Evolutionary conservation across 2,888 invertebrate genomes (phyloP).

Genomic region (Didymodactylos carnosus): DNA sequence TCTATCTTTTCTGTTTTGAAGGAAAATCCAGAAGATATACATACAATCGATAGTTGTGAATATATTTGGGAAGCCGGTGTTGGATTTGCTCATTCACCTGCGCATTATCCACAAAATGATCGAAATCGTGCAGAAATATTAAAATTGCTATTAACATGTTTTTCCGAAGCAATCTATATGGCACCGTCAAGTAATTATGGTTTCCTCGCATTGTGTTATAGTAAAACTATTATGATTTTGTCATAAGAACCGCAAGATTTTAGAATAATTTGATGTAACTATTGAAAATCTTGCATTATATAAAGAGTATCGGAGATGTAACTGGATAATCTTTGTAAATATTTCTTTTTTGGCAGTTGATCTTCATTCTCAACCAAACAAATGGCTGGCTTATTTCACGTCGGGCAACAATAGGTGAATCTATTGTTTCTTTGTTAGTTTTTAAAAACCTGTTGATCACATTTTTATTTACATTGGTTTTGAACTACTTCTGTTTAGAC

Average conservation of each 20-base stretch:
- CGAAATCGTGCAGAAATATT: constrained; percentile 69
- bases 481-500: constrained; percentile 35
- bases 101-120: constrained; percentile 58
- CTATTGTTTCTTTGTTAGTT: no score
- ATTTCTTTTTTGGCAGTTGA: neutral
- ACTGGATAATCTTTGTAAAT: no score
- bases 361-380: neutral
- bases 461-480: neutral
- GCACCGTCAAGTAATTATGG: constrained; percentile 48
- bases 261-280: no score
- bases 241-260: no score
- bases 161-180: constrained; percentile 85
- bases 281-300: no score
- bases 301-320: no score
- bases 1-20: no score
- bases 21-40: constrained; percentile 64
- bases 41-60: constrained; percentile 90
- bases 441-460: no score
- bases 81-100: constrained; percentile 73
- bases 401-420: neutral
- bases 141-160: constrained; percentile 75
- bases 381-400: neutral
- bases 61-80: constrained; percentile 99
- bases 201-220: neutral
- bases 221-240: no score